A percentile compares a stretch with the other conserved stretches of the same genome.
Evolutionary conservation across 2,113 vertebrate genomes (phyloP).

Genomic region (Melierax canorus): DNA sequence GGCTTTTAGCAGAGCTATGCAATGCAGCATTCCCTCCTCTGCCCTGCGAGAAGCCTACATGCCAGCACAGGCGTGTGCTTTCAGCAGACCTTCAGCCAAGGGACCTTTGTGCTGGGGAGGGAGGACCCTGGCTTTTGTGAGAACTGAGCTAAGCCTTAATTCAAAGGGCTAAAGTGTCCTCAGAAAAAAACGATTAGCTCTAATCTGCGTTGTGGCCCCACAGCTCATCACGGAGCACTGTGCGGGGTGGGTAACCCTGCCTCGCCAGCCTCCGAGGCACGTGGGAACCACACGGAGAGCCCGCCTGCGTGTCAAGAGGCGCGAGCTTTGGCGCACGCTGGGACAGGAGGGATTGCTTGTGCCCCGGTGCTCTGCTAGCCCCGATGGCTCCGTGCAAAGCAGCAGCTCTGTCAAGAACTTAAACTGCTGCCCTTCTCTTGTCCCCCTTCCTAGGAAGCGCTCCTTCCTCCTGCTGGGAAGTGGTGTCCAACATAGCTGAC

Average conservation of each 20-base stretch:
- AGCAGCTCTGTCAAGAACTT: background rate
- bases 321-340: background rate
- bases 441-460: background rate
- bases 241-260: background rate
- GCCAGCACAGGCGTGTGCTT: background rate
- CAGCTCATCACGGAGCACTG: background rate
- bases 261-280: no score
- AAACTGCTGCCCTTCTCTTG: background rate
- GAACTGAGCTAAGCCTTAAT: background rate
- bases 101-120: background rate
- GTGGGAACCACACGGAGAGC: no score
- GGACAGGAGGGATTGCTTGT: background rate
- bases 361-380: background rate
- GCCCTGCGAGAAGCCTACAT: background rate
- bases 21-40: background rate
- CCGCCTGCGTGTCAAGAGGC: background rate
- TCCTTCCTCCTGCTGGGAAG: background rate
- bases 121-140: no score
- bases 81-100: background rate
- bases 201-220: background rate
- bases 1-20: background rate
- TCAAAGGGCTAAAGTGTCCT: background rate
- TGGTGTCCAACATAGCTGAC: background rate
- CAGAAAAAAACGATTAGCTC: background rate
- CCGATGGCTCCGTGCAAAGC: background rate